These are phyloP conservation scores for Microplitis manilae DNA, from an alignment of 2,888 invertebrate species.

Conservation along the genomic window DNA sequence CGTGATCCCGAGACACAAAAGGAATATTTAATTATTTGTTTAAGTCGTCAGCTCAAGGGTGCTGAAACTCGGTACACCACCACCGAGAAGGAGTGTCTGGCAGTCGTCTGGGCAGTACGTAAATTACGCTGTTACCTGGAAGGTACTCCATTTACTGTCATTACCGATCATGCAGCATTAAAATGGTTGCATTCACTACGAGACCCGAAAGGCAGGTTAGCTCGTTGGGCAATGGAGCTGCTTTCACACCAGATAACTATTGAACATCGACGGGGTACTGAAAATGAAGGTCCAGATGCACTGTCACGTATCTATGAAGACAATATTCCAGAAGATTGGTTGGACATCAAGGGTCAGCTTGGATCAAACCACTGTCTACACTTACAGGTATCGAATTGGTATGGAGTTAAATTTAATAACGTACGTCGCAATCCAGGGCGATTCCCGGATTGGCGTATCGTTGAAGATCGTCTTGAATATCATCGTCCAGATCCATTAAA, in stretches of 20 bases:
- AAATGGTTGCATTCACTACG: too few relatives aligned
- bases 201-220: constrained; percentile 25
- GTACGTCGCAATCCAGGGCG: constrained; percentile 48
- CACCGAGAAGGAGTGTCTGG: constrained; percentile 52
- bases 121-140: constrained; percentile 53
- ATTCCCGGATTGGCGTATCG: constrained; percentile 19
- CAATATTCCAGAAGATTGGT: background rate
- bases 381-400: constrained; percentile 39
- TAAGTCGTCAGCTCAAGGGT: constrained; percentile 39
- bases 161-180: too few relatives aligned
- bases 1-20: background rate
- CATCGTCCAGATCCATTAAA: background rate
- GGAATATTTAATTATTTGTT: constrained; percentile 45
- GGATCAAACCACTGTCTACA: background rate
- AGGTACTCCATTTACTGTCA: constrained; percentile 49
- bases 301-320: background rate
- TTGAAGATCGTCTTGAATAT: constrained; percentile 41
- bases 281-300: constrained; percentile 7
- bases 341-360: background rate
- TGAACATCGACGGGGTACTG: background rate
- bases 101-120: background rate
- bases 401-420: constrained; percentile 28
- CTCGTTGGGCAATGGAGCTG: constrained; percentile 13
- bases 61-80: constrained; percentile 43
- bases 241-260: constrained; percentile 2